These are phyloP conservation scores for Pheosia gnoma DNA, from an alignment of 2,888 invertebrate species.

Conservation along the genomic window DNA sequence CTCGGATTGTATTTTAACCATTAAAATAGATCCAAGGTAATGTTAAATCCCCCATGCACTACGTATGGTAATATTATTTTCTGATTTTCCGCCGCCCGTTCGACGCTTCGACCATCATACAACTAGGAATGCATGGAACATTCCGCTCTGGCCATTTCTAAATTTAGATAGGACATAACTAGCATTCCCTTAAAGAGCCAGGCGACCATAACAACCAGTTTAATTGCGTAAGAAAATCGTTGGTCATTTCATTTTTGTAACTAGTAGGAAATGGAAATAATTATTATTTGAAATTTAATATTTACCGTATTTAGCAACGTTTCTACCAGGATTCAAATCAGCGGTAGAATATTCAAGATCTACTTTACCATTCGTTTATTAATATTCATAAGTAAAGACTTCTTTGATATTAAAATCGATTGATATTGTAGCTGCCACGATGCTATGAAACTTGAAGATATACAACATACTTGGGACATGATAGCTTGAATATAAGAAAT, in stretches of 20 bases:
- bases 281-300: not conserved
- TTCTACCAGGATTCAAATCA: not conserved
- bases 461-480: not conserved
- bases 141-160: slow-evolving; percentile 61
- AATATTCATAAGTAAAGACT: not conserved
- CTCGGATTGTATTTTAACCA: too few relatives aligned
- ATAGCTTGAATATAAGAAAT: not conserved
- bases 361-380: not conserved
- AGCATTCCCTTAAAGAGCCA: slow-evolving; percentile 64
- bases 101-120: slow-evolving; percentile 25
- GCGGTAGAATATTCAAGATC: slow-evolving; percentile 4
- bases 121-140: slow-evolving; percentile 52
- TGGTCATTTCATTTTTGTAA: slow-evolving; percentile 21
- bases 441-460: not conserved
- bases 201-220: slow-evolving; percentile 49
- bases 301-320: not conserved
- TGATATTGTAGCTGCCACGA: not conserved
- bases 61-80: not conserved
- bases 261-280: not conserved
- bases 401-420: slow-evolving; percentile 5
- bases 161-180: slow-evolving; percentile 67
- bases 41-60: too few relatives aligned
- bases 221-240: slow-evolving; percentile 41
- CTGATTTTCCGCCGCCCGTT: slow-evolving; percentile 17
- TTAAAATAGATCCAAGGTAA: too few relatives aligned